Evolutionary conservation across 2,888 invertebrate species (phyloP).

Genomic region (Caenorhabditis sp.): DNA sequence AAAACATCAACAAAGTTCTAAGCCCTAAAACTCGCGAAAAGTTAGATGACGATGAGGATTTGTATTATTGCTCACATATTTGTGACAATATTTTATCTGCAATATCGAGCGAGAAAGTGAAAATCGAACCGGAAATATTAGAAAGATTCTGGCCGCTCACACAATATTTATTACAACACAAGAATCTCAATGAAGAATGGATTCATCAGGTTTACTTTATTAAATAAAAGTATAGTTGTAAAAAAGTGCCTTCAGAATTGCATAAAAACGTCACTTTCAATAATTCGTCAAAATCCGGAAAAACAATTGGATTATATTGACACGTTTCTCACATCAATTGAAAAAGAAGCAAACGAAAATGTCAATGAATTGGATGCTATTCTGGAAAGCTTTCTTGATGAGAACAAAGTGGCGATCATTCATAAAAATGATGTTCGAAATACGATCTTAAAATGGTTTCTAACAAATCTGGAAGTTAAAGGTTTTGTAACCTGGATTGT

Average conservation of each 20-base stretch:
- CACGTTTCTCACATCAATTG: not conserved
- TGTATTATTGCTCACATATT: not conserved
- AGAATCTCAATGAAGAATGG: not conserved
- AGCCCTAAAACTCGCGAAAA: not conserved
- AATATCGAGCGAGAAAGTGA: not conserved
- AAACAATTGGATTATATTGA: not conserved
- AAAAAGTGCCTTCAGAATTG: no score
- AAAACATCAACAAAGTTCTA: not conserved
- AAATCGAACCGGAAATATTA: no score
- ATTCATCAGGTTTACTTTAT: not conserved
- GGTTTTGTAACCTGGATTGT: not conserved
- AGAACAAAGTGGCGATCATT: not conserved
- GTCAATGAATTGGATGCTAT: not conserved
- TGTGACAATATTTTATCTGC: not conserved
- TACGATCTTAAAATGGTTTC: not conserved
- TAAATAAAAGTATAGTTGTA: not conserved
- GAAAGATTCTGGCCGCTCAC: not conserved
- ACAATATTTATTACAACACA: not conserved
- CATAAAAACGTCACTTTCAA: not conserved
- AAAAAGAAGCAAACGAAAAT: not conserved
- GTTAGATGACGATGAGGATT: not conserved
- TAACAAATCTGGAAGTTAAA: not conserved
- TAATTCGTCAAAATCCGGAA: not conserved
- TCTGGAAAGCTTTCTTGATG: not conserved
- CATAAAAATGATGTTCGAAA: not conserved